Evolutionary conservation across 2,888 invertebrate species (phyloP).

Genomic region (Sarcophaga subvicina): DNA sequence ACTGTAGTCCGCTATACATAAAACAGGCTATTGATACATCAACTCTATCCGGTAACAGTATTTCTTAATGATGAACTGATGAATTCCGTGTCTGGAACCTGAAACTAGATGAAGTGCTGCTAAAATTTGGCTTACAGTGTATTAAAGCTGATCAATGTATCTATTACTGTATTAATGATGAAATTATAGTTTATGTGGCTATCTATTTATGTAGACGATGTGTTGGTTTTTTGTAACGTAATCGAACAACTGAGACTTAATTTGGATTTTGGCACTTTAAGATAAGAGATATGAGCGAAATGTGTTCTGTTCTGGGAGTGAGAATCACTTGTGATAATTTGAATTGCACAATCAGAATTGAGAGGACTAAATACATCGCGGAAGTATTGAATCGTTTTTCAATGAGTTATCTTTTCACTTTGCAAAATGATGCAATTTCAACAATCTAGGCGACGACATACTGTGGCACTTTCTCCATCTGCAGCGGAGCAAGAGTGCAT

Average conservation of each 20-base stretch:
- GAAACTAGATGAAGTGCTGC: slow-evolving; percentile 36
- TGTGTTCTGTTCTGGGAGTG: slow-evolving; percentile 31
- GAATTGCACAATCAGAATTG: neutral
- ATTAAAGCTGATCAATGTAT: slow-evolving; percentile 56
- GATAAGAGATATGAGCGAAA: slow-evolving; percentile 39
- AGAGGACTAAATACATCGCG: slow-evolving; percentile 3
- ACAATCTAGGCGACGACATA: too few relatives aligned
- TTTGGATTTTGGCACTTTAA: slow-evolving; percentile 16
- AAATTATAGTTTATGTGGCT: slow-evolving; percentile 35
- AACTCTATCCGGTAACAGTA: slow-evolving; percentile 66
- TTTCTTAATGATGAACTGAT: slow-evolving; percentile 63
- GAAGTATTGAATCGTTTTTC: slow-evolving; percentile 43
- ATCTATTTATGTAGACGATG: slow-evolving; percentile 58
- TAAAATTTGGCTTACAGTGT: slow-evolving; percentile 37
- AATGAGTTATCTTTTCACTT: slow-evolving; percentile 1
- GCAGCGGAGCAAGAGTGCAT: too few relatives aligned
- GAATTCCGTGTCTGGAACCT: slow-evolving; percentile 33
- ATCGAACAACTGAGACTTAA: slow-evolving; percentile 26
- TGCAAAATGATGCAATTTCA: neutral
- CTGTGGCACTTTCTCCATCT: too few relatives aligned
- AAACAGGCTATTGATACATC: slow-evolving; percentile 58
- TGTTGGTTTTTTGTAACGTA: slow-evolving; percentile 31
- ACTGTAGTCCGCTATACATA: slow-evolving; percentile 47
- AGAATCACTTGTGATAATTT: slow-evolving; percentile 36
- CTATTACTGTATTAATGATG: slow-evolving; percentile 6